Base-by-base conservation (phyloP, 2,888 invertebrate genomes). In the Drosophila fungiperda region DNA sequence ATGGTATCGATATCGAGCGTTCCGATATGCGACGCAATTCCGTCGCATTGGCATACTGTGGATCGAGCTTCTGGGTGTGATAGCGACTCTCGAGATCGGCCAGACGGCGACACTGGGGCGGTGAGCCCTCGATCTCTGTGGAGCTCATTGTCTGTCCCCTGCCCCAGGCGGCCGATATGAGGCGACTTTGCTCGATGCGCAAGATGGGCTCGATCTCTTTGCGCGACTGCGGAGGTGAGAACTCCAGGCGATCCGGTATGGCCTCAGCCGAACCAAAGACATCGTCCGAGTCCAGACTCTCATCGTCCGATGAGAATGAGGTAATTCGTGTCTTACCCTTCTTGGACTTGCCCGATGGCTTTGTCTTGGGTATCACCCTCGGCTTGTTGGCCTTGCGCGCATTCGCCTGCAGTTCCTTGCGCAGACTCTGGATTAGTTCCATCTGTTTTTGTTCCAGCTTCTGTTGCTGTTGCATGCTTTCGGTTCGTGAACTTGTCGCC, bases 261-360 rank as follows among this genome's bases (percentile, higher is more conserved):
- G 96, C 96, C 93, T 96, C 96, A 0, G 96, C 95, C 33, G 96
- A 96, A 35, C 96, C 96, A 90, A 96, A 96, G 1, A 96, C 96
- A 91, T 96, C 96, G 92, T 96, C 96, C 0, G 96, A 96, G 93
- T 96, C 96, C 17, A 96, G 94, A 75, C 96, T 96, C 93, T 96
- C 96, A 84, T 96, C 96, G 80, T 96, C 96, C 0, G 96, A 96
- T 60, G 96, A 96, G 84, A 96, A 96, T 0, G 96, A 96, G 4
- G 96, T 96, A 38, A 96, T 96, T 71, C 96, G 93, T 55, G 96
- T 96, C 93, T 96, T 96, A 58, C 94, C 94, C 84, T 95, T 96
- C 83, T 95, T 95, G 17, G 94, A 94, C 92, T 95, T 95, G 6
- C 94, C 94, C 80, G 95, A 95, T 57, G 94, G 94, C 57, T 94